Evolutionary conservation across 2,888 invertebrate species (phyloP).

Genomic region (Ophioninae sp.): DNA sequence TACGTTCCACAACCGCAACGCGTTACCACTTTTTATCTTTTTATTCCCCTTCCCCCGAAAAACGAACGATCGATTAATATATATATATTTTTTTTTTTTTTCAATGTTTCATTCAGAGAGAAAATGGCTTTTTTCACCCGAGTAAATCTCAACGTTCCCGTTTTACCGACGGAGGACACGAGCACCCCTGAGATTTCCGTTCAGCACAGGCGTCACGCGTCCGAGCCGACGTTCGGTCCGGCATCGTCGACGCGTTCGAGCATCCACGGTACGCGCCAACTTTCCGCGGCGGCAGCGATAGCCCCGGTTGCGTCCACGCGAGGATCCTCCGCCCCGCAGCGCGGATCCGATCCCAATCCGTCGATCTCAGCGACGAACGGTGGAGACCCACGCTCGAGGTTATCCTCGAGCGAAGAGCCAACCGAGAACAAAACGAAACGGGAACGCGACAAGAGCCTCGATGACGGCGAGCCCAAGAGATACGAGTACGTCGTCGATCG

Average conservation of each 20-base stretch:
- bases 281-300: slow-evolving; percentile 57
- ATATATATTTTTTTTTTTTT: no score
- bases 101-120: no score
- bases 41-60: no score
- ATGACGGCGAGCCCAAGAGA: slow-evolving; percentile 82
- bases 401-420: slow-evolving; percentile 33
- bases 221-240: slow-evolving; percentile 71
- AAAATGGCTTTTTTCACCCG: slow-evolving; percentile 98
- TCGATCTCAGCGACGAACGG: slow-evolving; percentile 7
- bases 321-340: slow-evolving; percentile 27
- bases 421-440: slow-evolving; percentile 44
- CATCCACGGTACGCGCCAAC: slow-evolving; percentile 60
- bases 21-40: no score
- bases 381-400: not conserved
- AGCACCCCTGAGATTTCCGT: slow-evolving; percentile 60
- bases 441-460: slow-evolving; percentile 42
- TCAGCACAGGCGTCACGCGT: slow-evolving; percentile 74
- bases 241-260: slow-evolving; percentile 52
- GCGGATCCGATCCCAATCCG: slow-evolving; percentile 44
- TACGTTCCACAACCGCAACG: slow-evolving; percentile 85
- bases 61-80: no score
- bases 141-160: slow-evolving; percentile 89
- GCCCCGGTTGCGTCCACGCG: slow-evolving; percentile 39
- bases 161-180: slow-evolving; percentile 86
- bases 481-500: slow-evolving; percentile 93